These are phyloP conservation scores for Phaedon cochleariae DNA, from an alignment of 2,888 invertebrate genomes.

Conservation along the genomic window DNA sequence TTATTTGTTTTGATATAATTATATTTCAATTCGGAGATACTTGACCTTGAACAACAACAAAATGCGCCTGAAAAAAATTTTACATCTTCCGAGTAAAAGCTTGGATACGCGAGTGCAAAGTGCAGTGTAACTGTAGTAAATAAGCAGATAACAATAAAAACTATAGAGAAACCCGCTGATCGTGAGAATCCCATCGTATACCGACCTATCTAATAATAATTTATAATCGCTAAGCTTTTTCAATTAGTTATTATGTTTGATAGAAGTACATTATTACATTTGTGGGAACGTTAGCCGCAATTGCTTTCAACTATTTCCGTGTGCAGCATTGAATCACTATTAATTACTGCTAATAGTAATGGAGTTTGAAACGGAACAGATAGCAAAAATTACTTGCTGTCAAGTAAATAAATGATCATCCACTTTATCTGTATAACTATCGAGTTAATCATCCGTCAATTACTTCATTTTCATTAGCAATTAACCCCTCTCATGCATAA, in stretches of 20 bases:
- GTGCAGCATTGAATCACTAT: slow-evolving; percentile 1
- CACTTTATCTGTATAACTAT: too few species aligned
- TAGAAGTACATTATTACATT: neutral
- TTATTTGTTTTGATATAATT: too few species aligned
- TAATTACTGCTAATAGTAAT: neutral
- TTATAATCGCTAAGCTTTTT: neutral
- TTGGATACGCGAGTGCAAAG: too few species aligned
- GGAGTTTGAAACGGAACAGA: neutral
- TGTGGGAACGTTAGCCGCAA: neutral
- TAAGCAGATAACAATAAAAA: neutral
- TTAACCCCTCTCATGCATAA: too few species aligned
- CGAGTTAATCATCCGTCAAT: too few species aligned
- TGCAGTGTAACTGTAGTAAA: neutral
- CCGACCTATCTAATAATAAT: neutral
- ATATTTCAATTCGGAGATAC: too few species aligned
- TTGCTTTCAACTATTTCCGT: neutral
- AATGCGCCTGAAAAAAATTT: too few species aligned
- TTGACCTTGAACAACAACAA: too few species aligned
- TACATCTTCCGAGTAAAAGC: too few species aligned
- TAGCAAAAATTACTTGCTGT: neutral
- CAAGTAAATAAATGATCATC: neutral
- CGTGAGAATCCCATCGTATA: neutral
- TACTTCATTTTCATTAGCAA: too few species aligned
- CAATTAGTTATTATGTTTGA: neutral
- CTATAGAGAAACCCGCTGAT: neutral